Evolutionary conservation across 2,888 invertebrate genomes (phyloP).

Genomic region (Sussaba pulchella): DNA sequence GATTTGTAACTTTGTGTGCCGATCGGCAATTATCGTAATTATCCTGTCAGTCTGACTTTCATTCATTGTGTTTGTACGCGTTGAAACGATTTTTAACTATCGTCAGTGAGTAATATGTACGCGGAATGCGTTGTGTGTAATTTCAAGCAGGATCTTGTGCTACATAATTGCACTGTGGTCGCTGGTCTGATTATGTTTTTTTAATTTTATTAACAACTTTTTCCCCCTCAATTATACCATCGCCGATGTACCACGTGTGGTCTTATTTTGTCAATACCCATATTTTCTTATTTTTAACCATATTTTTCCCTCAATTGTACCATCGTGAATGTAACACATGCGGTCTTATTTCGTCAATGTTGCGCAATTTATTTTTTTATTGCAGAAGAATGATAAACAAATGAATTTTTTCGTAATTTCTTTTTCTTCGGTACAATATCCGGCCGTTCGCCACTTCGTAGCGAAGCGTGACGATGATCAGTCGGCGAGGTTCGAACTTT

Average conservation of each 20-base stretch:
- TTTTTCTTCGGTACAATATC: no score
- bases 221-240: background rate
- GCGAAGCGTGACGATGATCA: slow-evolving; percentile 15
- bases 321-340: background rate
- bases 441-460: no score
- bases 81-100: slow-evolving; percentile 49
- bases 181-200: slow-evolving; percentile 19
- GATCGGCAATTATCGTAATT: slow-evolving; percentile 52
- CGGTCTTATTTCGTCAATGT: background rate
- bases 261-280: background rate
- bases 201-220: background rate
- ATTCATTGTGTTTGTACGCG: slow-evolving; percentile 38
- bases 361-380: background rate
- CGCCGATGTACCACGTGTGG: background rate
- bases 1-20: background rate
- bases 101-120: slow-evolving; percentile 22
- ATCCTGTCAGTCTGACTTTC: background rate
- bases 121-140: slow-evolving; percentile 44
- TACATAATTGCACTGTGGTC: slow-evolving; percentile 11
- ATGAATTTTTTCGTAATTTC: no score
- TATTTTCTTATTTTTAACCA: slow-evolving; percentile 7
- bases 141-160: slow-evolving; percentile 14
- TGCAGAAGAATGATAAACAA: no score
- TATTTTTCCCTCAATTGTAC: background rate
- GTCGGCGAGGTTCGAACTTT: background rate